Base-by-base conservation (phyloP, 30 jellyfish, hydroid and myxozoan genomes). In the Cassiopea xamachana region DNA sequence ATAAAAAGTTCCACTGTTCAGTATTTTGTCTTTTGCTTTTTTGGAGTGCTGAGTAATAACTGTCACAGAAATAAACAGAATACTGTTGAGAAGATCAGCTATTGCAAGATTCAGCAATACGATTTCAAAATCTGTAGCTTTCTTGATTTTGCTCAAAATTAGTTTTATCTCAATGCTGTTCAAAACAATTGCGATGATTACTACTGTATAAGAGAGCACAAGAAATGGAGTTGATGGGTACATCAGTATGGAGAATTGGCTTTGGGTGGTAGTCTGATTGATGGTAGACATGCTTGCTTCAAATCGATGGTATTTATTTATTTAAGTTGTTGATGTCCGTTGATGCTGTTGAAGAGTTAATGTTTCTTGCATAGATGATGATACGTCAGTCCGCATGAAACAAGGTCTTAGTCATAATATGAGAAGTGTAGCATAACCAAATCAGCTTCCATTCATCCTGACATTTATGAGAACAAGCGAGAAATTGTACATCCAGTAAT, bases 41-140 rank as follows among this genome's bases (percentile, higher is more conserved):
- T 27, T 59, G 3, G 73, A 44, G 70, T 64, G 60, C 2, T 73
- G 79, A 10, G 55, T 10, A 1, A 75, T 48, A 6, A 45, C 55
- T 0, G 77, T 45, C 15, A 49, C 69, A 12, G 88, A 73, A 47
- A 74, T 12, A 45, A 50, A 50, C 43, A 27, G 61, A 44, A 75
- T 55, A 2, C 81, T 60, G 46, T 49, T 75, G n/a, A 86, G 45
- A 48, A 86, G 51, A 46, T 86, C 93, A 2, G 93, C 93, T 1
- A 46, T 77, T 1, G 93, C 93, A 1, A 86, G 68, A 43, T 86
- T 86, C n/a, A 86, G 58, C 50, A 86, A 83, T n/a, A 86, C 87
- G 48, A 86, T 76, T 46, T 86, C 93, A 44, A 86, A 86, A 16
- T 44, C 39, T 7, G 93, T 59, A 19, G 79, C 87, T 39, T 59